Evolutionary conservation across 2,797 vertebrate species (phyloP).

Genomic region (Melanotaenia boesemani): DNA sequence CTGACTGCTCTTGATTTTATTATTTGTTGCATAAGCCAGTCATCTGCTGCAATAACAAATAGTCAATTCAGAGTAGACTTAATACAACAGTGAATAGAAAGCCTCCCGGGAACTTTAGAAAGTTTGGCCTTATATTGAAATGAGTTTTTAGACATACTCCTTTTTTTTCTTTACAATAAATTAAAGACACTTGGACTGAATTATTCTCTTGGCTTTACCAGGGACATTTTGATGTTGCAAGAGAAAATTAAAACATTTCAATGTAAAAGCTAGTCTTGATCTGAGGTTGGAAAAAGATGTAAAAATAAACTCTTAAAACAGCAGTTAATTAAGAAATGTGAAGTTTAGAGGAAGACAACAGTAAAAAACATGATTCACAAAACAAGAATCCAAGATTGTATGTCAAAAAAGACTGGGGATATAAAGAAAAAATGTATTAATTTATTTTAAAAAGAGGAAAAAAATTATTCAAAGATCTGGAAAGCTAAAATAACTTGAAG

Average conservation of each 20-base stretch:
- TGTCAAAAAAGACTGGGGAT: too few relatives aligned
- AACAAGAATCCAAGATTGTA: too few relatives aligned
- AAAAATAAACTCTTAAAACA: neutral
- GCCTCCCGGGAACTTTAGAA: slow-evolving; percentile 1
- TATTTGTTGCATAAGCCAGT: slow-evolving; percentile 25
- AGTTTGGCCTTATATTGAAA: neutral
- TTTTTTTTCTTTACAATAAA: neutral
- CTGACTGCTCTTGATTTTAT: neutral
- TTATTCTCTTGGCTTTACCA: neutral
- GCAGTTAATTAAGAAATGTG: neutral
- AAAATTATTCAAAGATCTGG: too few relatives aligned
- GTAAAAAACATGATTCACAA: too few relatives aligned
- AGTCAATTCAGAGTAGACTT: slow-evolving; percentile 28
- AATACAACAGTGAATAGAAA: slow-evolving; percentile 4
- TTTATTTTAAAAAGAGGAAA: too few relatives aligned
- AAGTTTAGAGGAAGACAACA: neutral
- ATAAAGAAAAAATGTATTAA: too few relatives aligned
- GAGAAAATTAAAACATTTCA: neutral
- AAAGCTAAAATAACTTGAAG: too few relatives aligned
- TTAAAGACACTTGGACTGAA: neutral
- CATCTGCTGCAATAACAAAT: slow-evolving; percentile 35
- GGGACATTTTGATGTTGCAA: neutral
- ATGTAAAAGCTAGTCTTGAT: slow-evolving; percentile 3
- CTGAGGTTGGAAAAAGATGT: neutral
- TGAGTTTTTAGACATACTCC: neutral